Percentiles rank a stretch among this genome's conserved stretches.
Evolutionary conservation across 1,140 invertebrate species (phyloP).

Genomic region (Maniola jurtina): DNA sequence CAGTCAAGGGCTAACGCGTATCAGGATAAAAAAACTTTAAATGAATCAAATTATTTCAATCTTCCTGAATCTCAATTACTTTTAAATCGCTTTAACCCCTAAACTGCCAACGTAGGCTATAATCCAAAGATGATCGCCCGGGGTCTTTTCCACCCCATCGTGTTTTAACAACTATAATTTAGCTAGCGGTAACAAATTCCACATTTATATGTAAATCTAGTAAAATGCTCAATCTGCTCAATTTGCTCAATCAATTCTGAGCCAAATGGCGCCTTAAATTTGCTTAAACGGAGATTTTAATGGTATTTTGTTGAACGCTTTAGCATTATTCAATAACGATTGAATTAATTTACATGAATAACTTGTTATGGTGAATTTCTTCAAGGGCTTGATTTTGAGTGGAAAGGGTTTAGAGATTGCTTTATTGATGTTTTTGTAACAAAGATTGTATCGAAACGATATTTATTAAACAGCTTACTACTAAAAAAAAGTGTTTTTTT

Average conservation of each 20-base stretch:
- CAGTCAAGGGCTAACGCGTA: too few relatives aligned
- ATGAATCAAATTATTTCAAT: not conserved
- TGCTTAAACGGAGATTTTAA: constrained; percentile 38
- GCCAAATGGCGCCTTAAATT: constrained; percentile 37
- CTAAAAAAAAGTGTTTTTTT: too few relatives aligned
- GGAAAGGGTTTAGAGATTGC: not conserved
- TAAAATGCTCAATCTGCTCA: constrained; percentile 41
- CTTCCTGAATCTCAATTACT: not conserved
- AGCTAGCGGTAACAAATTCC: constrained; percentile 30
- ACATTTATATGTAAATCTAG: constrained; percentile 44
- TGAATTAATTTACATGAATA: constrained; percentile 28
- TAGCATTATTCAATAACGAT: constrained; percentile 25
- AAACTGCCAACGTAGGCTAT: constrained; percentile 12
- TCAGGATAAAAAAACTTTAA: too few relatives aligned
- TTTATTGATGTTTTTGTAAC: not conserved
- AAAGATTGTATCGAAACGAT: not conserved
- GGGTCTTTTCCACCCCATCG: constrained; percentile 28
- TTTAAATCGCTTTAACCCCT: constrained; percentile 18
- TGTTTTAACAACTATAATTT: constrained; percentile 35
- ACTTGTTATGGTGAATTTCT: constrained; percentile 10
- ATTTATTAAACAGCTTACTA: too few relatives aligned
- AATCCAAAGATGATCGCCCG: constrained; percentile 8
- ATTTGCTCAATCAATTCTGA: constrained; percentile 20
- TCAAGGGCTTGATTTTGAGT: not conserved
- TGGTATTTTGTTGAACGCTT: constrained; percentile 31